phyloP scores from a whole-genome alignment of 1,140 invertebrate species.

The Nephotettix cincticeps region DNA sequence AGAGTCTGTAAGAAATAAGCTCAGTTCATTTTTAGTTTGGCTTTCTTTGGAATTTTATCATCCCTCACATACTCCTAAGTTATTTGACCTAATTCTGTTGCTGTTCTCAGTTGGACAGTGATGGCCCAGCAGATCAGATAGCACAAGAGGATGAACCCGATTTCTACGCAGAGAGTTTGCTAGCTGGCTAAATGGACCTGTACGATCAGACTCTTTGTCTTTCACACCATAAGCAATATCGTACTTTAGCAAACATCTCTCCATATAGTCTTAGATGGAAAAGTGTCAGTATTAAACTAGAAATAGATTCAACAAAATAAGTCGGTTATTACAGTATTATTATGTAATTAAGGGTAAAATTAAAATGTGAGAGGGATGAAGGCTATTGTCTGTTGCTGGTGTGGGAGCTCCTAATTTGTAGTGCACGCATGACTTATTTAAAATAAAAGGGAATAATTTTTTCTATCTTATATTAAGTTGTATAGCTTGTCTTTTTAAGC shows the following conservation, averaged over 20 bases:
- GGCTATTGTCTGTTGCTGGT: no score
- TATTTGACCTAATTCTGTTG: no score
- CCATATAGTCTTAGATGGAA: not conserved
- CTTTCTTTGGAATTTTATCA: no score
- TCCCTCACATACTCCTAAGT: no score
- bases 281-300: not conserved
- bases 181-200: conserved; percentile 60
- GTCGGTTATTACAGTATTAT: not conserved
- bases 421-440: no score
- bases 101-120: conserved; percentile 70
- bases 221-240: conserved; percentile 9
- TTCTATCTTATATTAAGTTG: no score
- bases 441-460: no score
- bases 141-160: conserved; percentile 85
- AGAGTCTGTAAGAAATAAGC: no score
- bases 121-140: conserved; percentile 60
- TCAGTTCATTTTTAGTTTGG: no score
- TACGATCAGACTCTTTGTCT: conserved; percentile 11
- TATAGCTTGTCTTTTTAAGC: no score
- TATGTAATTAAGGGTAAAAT: not conserved
- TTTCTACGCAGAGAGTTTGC: conserved; percentile 82
- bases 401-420: no score
- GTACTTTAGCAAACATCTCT: not conserved
- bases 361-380: no score
- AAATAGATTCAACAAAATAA: not conserved